phyloP scores from a whole-genome alignment of 2,113 vertebrate genomes.

The Cricetomys ansorgei region DNA sequence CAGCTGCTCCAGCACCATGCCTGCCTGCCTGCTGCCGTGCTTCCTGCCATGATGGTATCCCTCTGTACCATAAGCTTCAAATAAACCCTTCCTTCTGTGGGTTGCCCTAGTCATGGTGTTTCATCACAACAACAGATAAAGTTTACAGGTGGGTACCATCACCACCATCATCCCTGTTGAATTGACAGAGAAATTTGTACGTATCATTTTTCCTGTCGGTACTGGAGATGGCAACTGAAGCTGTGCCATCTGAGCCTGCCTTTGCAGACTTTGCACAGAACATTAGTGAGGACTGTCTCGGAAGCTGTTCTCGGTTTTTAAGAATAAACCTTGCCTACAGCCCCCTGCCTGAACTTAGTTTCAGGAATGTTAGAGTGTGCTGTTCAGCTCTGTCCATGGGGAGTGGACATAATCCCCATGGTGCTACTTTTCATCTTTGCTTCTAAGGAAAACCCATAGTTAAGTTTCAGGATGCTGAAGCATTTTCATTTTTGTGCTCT shows the following conservation, averaged over 20 bases:
- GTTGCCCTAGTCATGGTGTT: not conserved
- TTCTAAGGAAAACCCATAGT: constrained; percentile 3
- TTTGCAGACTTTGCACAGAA: not conserved
- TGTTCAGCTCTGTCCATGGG: not conserved
- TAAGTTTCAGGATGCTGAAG: not conserved
- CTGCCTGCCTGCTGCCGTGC: not conserved
- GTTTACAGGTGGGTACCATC: not conserved
- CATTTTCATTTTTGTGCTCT: constrained; percentile 50
- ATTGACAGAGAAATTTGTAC: not conserved
- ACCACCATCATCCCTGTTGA: not conserved
- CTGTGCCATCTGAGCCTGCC: not conserved
- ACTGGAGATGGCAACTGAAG: not conserved
- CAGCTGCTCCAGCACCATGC: not conserved
- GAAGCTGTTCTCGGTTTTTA: not conserved
- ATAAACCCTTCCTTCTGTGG: not conserved
- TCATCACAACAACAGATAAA: not conserved
- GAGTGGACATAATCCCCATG: not conserved
- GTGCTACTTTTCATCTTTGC: constrained; percentile 20
- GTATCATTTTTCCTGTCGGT: not conserved
- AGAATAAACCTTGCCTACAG: not conserved
- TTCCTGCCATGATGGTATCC: not conserved
- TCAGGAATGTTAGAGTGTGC: not conserved
- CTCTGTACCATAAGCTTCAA: too few species aligned
- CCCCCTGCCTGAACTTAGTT: not conserved
- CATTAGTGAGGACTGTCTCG: not conserved